phyloP scores from a whole-genome alignment of 2,113 vertebrate genomes.

The Sitta europaea region DNA sequence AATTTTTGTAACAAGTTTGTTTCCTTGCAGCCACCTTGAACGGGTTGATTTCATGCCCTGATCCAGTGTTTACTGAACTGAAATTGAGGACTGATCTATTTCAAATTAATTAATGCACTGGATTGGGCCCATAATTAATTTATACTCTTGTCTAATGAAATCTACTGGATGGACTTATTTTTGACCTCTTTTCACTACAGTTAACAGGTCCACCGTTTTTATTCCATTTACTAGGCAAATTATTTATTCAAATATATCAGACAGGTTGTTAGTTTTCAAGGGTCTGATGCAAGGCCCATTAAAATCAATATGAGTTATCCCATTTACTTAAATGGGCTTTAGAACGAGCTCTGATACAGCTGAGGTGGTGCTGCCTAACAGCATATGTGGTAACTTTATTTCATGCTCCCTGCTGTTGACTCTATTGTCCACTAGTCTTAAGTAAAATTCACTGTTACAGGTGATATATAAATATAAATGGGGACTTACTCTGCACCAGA shows the following conservation, averaged over 20 bases:
- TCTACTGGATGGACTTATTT: not conserved
- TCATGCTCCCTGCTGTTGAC: not conserved
- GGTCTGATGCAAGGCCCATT: not conserved
- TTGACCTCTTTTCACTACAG: not conserved
- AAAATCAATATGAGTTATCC: not conserved
- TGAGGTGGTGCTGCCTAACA: not conserved
- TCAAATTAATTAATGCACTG: not conserved
- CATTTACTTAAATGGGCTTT: not conserved
- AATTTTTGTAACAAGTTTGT: not conserved
- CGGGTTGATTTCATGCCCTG: not conserved
- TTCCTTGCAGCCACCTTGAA: not conserved
- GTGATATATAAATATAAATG: not conserved
- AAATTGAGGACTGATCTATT: not conserved
- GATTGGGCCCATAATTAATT: not conserved
- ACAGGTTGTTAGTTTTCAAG: not conserved
- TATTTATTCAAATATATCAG: not conserved
- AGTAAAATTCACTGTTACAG: not conserved
- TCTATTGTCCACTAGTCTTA: not conserved
- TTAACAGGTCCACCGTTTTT: not conserved
- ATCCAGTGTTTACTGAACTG: not conserved
- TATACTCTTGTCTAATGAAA: not conserved
- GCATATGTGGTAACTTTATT: not conserved
- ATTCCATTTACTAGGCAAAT: not conserved
- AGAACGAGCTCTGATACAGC: not conserved
- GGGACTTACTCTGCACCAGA: not conserved